Conservation (phyloP, 2,888 invertebrate species). For the Drosophila formosana region DNA sequence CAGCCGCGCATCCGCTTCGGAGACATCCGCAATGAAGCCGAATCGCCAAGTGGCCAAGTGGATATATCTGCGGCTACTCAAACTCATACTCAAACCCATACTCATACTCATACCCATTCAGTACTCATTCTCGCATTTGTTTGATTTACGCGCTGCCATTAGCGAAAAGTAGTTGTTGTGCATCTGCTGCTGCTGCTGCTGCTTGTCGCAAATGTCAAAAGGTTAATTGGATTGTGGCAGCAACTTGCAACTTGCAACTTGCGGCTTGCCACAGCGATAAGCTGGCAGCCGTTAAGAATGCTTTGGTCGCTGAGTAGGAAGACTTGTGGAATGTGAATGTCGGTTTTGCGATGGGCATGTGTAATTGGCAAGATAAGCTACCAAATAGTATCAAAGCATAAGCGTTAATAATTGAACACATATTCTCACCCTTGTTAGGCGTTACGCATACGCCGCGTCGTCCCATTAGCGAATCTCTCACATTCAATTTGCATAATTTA, state of each 20-base stretch:
- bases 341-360: constrained; percentile 5
- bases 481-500: constrained; percentile 62
- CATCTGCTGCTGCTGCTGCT: constrained; percentile 42
- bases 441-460: constrained; percentile 50
- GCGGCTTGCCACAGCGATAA: constrained; percentile 20
- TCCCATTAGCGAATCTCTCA: constrained; percentile 40
- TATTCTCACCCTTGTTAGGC: constrained; percentile 31
- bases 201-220: constrained; percentile 73
- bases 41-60: constrained; percentile 26
- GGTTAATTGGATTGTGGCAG: constrained; percentile 78
- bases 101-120: constrained; percentile 3
- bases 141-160: constrained; percentile 74
- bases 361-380: constrained; percentile 17
- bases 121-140: constrained; percentile 15
- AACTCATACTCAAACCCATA: constrained; percentile 14
- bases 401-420: constrained; percentile 9
- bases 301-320: constrained; percentile 7
- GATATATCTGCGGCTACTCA: constrained; percentile 15
- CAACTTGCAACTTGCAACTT: constrained; percentile 31
- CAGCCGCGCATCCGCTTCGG: constrained; percentile 48
- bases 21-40: constrained; percentile 43
- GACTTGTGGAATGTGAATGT: constrained; percentile 47
- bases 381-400: constrained; percentile 10
- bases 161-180: constrained; percentile 59
- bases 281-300: constrained; percentile 33